Base-by-base conservation (phyloP, 2,113 vertebrate genomes). In the Nestor notabilis region DNA sequence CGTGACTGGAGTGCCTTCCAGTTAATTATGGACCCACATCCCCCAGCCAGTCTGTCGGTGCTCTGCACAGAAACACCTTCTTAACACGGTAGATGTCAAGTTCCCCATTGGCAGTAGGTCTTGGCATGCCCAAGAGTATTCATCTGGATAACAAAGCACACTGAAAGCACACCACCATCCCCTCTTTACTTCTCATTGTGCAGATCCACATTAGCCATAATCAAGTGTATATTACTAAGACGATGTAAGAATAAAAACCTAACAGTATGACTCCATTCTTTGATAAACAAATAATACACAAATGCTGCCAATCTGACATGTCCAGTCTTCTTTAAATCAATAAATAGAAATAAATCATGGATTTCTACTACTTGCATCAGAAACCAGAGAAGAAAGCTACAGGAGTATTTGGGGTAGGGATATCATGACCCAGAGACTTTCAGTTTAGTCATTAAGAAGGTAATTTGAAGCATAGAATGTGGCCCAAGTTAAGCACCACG, bases 381-480 rank as follows among this genome's bases (percentile, higher is more conserved):
- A 89, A 94, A 84, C 37, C 61, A 56, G 35, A 64, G 23, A 16
- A 35, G 52, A 37, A 49, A 78, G 33, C 72, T 86, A 56, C 47
- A 83, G 64, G 56, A 44, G 50, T 49, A 58, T 63, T 28, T 41
- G 17, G 15, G 43, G 55, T 49, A 88, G 7, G 47, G 4, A 63
- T 56, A 43, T 7, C 3, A 19, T 69, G 83, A 87, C 74, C 52
- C 89, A 83, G 72, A 69, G n/a, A 53, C 49, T 84, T 75, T 53
- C 60, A 75, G 37, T 80, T 85, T 63, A 95, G 84, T 78, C 91
- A 95, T 93, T 90, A 89, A 93, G 95, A 96, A 85, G 78, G 61
- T 90, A 90, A 91, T 92, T 68, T 39, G 33, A 89, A 87, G 68
- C 58, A 93, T 63, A 76, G 75, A 74, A 80, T 55, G 64, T 82